A percentile compares a stretch with the other conserved stretches of the same genome.
phyloP scores from a whole-genome alignment of 2,888 invertebrate genomes.

The Sarcophaga carnaria region DNA sequence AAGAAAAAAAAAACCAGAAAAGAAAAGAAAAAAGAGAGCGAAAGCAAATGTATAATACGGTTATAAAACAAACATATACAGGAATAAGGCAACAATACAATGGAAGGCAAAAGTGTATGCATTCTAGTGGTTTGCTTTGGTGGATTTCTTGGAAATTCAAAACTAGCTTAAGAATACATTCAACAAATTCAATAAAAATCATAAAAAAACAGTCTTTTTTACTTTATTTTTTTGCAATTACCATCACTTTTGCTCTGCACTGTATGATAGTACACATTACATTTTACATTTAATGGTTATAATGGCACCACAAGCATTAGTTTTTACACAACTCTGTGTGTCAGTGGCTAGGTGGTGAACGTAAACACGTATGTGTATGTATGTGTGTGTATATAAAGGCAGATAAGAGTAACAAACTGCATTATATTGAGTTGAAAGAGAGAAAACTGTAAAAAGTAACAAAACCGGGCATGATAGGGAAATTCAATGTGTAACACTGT shows the following conservation, averaged over 20 bases:
- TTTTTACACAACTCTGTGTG: slow-evolving; percentile 10
- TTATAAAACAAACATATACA: background rate
- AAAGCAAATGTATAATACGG: background rate
- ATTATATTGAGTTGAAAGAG: background rate
- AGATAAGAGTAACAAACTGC: background rate
- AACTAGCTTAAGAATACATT: no score
- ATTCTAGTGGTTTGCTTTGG: no score
- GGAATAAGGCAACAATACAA: no score
- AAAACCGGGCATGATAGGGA: background rate
- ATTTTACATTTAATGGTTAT: slow-evolving; percentile 54
- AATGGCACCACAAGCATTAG: slow-evolving; percentile 63
- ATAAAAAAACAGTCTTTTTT: no score
- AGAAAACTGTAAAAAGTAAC: background rate
- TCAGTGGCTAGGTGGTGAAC: background rate
- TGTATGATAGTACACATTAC: slow-evolving; percentile 15
- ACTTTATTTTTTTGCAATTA: no score
- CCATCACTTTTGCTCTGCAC: background rate
- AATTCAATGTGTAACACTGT: background rate
- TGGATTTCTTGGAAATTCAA: no score
- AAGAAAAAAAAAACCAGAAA: background rate
- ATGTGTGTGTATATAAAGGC: background rate
- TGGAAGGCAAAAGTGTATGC: no score
- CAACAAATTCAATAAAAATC: no score
- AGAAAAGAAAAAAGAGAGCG: background rate
- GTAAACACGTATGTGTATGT: background rate